phyloP scores from a whole-genome alignment of 2,888 invertebrate species.

The Apeira syringaria region DNA sequence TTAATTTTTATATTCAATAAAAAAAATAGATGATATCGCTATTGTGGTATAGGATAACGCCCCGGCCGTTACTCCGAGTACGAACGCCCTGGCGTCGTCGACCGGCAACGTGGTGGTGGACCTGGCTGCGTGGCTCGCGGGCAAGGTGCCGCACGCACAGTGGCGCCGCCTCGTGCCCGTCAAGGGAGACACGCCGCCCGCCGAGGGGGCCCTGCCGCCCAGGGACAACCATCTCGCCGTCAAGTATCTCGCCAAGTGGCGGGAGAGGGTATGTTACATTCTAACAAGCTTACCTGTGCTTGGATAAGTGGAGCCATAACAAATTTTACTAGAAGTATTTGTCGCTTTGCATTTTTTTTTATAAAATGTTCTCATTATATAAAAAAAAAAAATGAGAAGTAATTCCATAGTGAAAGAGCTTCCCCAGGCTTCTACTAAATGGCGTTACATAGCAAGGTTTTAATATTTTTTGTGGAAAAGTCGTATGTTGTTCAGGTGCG shows the following conservation, averaged over 20 bases:
- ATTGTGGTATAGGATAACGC: constrained; percentile 17
- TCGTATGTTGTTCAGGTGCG: no score
- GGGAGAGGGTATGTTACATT: constrained; percentile 54
- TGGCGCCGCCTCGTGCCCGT: constrained; percentile 61
- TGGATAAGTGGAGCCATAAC: no score
- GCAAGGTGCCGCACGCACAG: constrained; percentile 62
- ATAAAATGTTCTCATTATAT: no score
- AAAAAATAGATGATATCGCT: no score
- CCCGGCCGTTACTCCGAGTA: constrained; percentile 34
- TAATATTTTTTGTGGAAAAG: no score
- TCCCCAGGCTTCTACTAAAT: no score
- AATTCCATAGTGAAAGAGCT: no score
- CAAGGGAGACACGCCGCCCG: constrained; percentile 29
- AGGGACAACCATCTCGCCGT: constrained; percentile 62
- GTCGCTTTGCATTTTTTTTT: no score
- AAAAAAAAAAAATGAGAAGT: no score
- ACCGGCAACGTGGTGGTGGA: constrained; percentile 74
- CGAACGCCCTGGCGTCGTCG: constrained; percentile 44
- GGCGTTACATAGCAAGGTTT: no score
- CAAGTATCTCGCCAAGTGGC: constrained; percentile 71
- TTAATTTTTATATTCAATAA: no score
- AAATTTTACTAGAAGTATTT: no score
- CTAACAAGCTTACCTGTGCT: neutral
- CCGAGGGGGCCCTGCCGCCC: constrained; percentile 36
- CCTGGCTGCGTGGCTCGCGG: constrained; percentile 79